Evolutionary conservation across 2,888 invertebrate genomes (phyloP).

Genomic region (Coremacera marginata): DNA sequence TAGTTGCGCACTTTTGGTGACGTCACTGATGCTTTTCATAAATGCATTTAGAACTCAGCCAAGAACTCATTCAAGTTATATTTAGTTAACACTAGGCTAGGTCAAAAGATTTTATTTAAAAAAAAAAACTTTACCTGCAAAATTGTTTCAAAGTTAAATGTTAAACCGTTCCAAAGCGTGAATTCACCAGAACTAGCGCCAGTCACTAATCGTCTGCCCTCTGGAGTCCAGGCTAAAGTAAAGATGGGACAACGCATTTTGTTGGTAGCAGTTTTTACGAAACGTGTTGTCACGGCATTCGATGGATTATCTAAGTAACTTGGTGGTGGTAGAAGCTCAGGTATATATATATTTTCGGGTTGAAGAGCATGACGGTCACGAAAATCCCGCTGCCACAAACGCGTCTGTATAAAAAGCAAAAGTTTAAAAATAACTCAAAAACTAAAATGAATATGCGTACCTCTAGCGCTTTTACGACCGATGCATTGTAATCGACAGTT

Average conservation of each 20-base stretch:
- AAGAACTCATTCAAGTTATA: too few relatives aligned
- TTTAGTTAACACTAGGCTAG: too few relatives aligned
- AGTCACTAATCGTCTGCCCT: slow-evolving; percentile 96
- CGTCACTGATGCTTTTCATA: too few relatives aligned
- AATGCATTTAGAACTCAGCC: too few relatives aligned
- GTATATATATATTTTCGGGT: slow-evolving; percentile 95
- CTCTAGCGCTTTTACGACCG: slow-evolving; percentile 92
- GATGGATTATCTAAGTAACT: slow-evolving; percentile 94
- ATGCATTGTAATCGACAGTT: slow-evolving; percentile 97
- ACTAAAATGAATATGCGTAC: slow-evolving; percentile 69
- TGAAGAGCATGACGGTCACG: slow-evolving; percentile 90
- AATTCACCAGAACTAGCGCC: slow-evolving; percentile 99
- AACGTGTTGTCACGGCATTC: slow-evolving; percentile 94
- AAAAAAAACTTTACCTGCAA: slow-evolving; percentile 80
- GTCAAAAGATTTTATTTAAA: neutral
- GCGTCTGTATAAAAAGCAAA: slow-evolving; percentile 73
- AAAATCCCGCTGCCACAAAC: slow-evolving; percentile 95
- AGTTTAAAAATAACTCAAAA: neutral
- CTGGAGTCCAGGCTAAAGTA: slow-evolving; percentile 99
- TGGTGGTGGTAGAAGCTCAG: slow-evolving; percentile 94
- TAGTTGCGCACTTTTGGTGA: too few relatives aligned
- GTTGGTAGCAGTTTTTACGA: slow-evolving; percentile 99
- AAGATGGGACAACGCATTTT: slow-evolving; percentile 99
- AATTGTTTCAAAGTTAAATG: slow-evolving; percentile 99
- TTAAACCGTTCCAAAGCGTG: slow-evolving; percentile 99